phyloP scores from a whole-genome alignment of 2,113 vertebrate genomes.

The Cyprinus carpio region DNA sequence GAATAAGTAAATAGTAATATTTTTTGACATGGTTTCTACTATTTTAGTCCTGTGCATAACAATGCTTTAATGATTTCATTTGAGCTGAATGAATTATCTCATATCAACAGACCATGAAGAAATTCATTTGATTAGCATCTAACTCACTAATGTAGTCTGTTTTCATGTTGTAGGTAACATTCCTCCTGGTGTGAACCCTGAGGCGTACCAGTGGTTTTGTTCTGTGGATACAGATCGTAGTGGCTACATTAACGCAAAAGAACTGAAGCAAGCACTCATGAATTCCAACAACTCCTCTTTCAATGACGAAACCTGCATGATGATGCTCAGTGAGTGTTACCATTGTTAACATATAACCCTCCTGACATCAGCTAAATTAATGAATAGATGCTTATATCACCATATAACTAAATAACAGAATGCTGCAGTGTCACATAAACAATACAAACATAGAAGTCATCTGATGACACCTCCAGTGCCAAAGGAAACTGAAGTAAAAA shows the following conservation, averaged over 20 bases:
- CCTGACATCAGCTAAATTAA: not conserved
- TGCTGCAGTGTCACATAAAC: not conserved
- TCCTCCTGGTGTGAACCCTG: conserved; percentile 83
- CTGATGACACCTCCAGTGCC: not conserved
- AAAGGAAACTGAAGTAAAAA: not conserved
- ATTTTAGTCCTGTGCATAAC: not conserved
- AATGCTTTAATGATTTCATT: not conserved
- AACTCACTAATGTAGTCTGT: not conserved
- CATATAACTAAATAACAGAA: not conserved
- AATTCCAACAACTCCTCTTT: conserved; percentile 95
- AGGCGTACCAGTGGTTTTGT: conserved; percentile 93
- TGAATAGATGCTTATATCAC: conserved; percentile 10
- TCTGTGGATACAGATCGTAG: conserved; percentile 86
- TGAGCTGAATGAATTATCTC: not conserved
- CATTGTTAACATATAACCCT: not conserved
- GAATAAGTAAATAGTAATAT: not conserved
- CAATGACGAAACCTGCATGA: conserved; percentile 90
- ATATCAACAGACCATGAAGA: not conserved
- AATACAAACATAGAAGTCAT: not conserved
- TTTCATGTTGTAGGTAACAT: conserved; percentile 70
- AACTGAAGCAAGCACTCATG: conserved; percentile 91
- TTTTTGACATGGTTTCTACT: not conserved
- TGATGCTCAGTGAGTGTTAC: conserved; percentile 92
- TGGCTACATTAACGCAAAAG: conserved; percentile 87
- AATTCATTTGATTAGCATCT: not conserved